These are phyloP conservation scores for Erithacus rubecula DNA, from an alignment of 2,797 vertebrate species.

Conservation along the genomic window DNA sequence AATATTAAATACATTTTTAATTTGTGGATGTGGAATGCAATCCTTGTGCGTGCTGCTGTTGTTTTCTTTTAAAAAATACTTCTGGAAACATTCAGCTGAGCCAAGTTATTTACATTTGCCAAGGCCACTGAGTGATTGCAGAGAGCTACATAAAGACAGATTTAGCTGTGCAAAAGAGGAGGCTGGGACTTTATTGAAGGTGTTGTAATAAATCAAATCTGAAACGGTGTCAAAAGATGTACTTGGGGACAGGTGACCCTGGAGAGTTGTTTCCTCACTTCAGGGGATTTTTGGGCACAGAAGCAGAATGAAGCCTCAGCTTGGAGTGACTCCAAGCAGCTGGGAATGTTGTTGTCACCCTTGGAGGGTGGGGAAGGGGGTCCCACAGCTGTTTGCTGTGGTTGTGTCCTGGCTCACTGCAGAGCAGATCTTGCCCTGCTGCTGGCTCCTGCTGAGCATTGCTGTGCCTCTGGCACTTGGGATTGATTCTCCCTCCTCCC, in stretches of 20 bases:
- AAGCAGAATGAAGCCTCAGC: neutral
- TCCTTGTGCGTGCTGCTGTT: neutral
- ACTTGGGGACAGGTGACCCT: neutral
- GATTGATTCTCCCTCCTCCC: neutral
- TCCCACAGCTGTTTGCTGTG: neutral
- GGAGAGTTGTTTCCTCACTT: neutral
- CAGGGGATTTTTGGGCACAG: neutral
- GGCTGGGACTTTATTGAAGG: neutral
- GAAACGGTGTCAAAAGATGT: neutral
- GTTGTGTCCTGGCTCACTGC: neutral
- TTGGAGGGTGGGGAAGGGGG: neutral
- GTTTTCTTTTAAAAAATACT: neutral
- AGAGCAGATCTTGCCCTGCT: neutral
- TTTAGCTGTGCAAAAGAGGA: neutral
- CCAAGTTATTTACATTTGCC: conserved; percentile 10
- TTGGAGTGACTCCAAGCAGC: neutral
- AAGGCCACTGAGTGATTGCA: neutral
- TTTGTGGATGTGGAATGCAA: neutral
- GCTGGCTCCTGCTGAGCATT: neutral
- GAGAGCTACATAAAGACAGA: neutral
- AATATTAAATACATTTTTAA: neutral
- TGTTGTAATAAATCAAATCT: neutral
- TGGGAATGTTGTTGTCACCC: neutral
- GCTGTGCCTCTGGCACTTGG: neutral
- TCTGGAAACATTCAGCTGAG: neutral